Conservation (phyloP, 2,797 vertebrate species). For the Protosalanx chinensis region DNA sequence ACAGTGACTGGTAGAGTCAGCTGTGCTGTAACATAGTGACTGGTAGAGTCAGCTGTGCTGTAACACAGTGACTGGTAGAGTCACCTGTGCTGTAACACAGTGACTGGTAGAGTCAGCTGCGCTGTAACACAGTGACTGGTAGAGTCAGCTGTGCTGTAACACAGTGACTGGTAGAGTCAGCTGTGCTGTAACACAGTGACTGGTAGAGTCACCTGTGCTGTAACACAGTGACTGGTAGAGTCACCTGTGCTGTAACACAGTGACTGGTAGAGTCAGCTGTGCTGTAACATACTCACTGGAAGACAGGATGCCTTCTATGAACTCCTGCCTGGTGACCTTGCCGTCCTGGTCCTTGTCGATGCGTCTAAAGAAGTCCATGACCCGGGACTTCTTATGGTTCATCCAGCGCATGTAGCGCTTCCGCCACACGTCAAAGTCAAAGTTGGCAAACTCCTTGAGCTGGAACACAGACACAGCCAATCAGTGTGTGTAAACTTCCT, state of each 20-base stretch:
- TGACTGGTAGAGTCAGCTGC: background rate
- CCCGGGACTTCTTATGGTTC: slow-evolving; percentile 99
- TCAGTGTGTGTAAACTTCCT: background rate
- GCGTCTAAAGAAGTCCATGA: slow-evolving; percentile 99
- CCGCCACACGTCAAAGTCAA: slow-evolving; percentile 98
- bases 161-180: slow-evolving; percentile 87
- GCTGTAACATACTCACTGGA: slow-evolving; percentile 82
- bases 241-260: slow-evolving; percentile 42
- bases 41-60: slow-evolving; percentile 76
- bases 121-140: no score
- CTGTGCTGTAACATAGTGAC: slow-evolving; percentile 71
- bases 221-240: no score
- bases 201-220: no score
- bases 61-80: background rate
- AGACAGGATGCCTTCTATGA: slow-evolving; percentile 97
- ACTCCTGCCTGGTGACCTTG: slow-evolving; percentile 97
- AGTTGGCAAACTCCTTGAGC: slow-evolving; percentile 97
- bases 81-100: no score
- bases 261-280: slow-evolving; percentile 85
- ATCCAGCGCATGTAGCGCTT: slow-evolving; percentile 99
- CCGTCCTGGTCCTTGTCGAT: slow-evolving; percentile 99
- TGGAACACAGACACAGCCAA: slow-evolving; percentile 46
- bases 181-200: background rate
- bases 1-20: background rate
- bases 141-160: background rate